Conservation (phyloP, 2,113 vertebrate genomes). For the Thymallus thymallus region DNA sequence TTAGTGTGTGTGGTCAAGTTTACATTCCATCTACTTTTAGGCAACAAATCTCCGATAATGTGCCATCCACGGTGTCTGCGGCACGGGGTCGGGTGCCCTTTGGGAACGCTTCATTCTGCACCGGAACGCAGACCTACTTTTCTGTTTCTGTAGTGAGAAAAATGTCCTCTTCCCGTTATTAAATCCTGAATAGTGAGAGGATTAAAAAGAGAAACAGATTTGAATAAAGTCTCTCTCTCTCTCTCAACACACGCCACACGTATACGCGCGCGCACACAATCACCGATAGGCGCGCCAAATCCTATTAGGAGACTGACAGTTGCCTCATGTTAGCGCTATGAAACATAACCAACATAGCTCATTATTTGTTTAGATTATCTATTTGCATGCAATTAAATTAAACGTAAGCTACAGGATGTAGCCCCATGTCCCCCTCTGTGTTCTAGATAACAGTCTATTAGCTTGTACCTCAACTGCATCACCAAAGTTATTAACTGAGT, state of each 20-base stretch:
- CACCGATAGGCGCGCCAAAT: too few relatives aligned
- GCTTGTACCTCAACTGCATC: too few relatives aligned
- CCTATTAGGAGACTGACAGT: too few relatives aligned
- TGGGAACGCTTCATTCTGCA: conserved; percentile 42
- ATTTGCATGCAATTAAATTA: too few relatives aligned
- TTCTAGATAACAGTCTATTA: too few relatives aligned
- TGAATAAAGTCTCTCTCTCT: conserved; percentile 26
- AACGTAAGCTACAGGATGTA: too few relatives aligned
- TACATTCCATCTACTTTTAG: conserved; percentile 51
- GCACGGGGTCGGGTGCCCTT: conserved; percentile 20
- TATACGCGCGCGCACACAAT: not conserved
- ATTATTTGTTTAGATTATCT: too few relatives aligned
- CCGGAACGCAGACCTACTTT: not conserved
- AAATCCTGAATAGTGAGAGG: conserved; percentile 28
- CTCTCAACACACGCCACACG: conserved; percentile 14
- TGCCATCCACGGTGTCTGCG: conserved; percentile 34
- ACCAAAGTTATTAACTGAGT: too few relatives aligned
- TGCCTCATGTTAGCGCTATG: too few relatives aligned
- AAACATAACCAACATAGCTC: too few relatives aligned
- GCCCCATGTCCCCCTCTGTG: too few relatives aligned
- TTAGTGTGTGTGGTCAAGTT: conserved; percentile 43
- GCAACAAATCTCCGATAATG: conserved; percentile 15
- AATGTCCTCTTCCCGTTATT: conserved; percentile 1
- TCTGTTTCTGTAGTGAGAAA: not conserved
- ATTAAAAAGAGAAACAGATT: conserved; percentile 37